phyloP scores from a whole-genome alignment of 2,797 vertebrate species.

The Manis pentadactyla region DNA sequence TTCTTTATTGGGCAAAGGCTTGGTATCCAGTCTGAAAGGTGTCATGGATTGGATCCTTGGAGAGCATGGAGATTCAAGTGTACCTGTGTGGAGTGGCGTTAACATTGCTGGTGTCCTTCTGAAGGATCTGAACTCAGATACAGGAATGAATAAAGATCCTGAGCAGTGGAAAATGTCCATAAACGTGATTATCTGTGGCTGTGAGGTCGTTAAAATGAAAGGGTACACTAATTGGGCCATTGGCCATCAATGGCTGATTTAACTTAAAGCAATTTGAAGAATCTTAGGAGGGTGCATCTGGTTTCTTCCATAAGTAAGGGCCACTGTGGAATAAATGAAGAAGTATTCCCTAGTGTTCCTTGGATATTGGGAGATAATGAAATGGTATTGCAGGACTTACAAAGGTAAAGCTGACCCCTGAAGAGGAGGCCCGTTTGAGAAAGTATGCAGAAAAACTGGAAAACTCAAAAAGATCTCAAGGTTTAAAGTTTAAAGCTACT shows the following conservation, averaged over 20 bases:
- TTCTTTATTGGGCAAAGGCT: constrained; percentile 90
- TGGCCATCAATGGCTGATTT: constrained; percentile 91
- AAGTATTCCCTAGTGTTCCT: constrained; percentile 93
- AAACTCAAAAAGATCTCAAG: constrained; percentile 94
- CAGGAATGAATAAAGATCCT: constrained; percentile 90
- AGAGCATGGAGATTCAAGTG: constrained; percentile 91
- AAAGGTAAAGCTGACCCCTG: constrained; percentile 93
- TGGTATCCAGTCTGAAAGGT: constrained; percentile 89
- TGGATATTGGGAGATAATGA: constrained; percentile 92
- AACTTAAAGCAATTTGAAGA: constrained; percentile 90
- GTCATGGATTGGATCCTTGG: constrained; percentile 90
- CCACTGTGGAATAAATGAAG: constrained; percentile 92
- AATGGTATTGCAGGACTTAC: constrained; percentile 93
- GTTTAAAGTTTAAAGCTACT: constrained; percentile 86
- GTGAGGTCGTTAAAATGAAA: constrained; percentile 93
- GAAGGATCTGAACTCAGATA: constrained; percentile 90
- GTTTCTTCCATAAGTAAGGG: constrained; percentile 92
- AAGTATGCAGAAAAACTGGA: constrained; percentile 95
- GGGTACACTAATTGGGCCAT: constrained; percentile 93
- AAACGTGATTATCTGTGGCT: constrained; percentile 94
- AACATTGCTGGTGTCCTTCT: constrained; percentile 94
- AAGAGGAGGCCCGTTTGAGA: constrained; percentile 92
- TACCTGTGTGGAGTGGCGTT: constrained; percentile 95
- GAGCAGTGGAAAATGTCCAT: constrained; percentile 93
- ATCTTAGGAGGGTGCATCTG: constrained; percentile 91